phyloP scores from a whole-genome alignment of 1,140 invertebrate genomes.

The Diprion similis region DNA sequence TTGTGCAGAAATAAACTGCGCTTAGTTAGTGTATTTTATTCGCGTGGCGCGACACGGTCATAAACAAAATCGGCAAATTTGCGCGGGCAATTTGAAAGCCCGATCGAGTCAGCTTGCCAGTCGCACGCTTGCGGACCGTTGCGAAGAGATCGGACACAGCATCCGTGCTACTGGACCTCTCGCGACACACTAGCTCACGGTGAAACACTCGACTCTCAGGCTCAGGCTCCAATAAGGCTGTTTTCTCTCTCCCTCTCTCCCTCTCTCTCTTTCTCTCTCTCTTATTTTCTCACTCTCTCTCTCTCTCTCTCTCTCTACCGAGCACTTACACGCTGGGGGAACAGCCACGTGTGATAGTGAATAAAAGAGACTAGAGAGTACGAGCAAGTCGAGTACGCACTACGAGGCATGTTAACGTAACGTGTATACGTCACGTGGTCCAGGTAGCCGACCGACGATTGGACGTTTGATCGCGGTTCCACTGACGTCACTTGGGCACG shows the following conservation, averaged over 20 bases:
- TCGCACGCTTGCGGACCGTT: conserved; percentile 20
- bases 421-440: not conserved
- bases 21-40: no score
- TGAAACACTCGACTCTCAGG: not conserved
- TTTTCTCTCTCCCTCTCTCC: no score
- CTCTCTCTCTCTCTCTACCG: no score
- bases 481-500: not conserved
- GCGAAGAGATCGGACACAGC: conserved; percentile 24
- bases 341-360: not conserved
- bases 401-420: not conserved
- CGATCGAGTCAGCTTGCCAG: conserved; percentile 3
- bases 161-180: conserved; percentile 46
- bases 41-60: no score
- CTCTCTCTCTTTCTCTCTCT: no score
- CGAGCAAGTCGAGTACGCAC: not conserved
- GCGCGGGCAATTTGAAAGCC: conserved; percentile 16
- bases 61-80: not conserved
- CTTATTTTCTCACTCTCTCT: no score
- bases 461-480: not conserved
- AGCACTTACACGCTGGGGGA: no score
- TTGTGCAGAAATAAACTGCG: no score
- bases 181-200: conserved; percentile 39
- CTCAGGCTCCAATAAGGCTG: not conserved
- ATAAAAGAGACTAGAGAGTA: not conserved
- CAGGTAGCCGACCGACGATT: not conserved